Evolutionary conservation across 2,797 vertebrate species (phyloP), one percentile per base, ranked within the genome.

Genomic region (Parauchenoglanis ngamensis): DNA sequence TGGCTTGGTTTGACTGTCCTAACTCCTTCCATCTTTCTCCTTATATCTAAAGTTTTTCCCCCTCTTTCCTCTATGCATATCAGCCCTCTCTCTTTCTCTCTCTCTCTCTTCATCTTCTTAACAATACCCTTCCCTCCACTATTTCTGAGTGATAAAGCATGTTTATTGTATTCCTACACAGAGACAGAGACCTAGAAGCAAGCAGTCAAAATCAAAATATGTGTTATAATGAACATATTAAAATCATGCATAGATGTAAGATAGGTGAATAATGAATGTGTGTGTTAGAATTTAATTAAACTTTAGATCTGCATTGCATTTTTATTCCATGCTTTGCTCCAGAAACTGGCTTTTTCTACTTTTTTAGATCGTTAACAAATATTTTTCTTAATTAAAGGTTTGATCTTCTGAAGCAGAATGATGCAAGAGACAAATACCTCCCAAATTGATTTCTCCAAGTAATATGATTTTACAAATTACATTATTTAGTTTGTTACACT

Each of bases 71-170:
- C 28, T 63, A 13, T 23, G 46, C 67, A 25, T 87, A 72, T 86
- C 79, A 85, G 75, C 63, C 44, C 61, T 21, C 31, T 17, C 59
- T 8, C 57, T 23, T 5, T 23, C 31, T 23, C 35, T 73, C n/a
- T 85, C 19, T 17, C 73, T 86, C 63, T 67, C n/a, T 35, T 40
- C 17, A 59, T 68, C 11, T 15, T 63, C 23, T n/a, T 63, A 81
- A 80, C 31, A 35, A 67, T 78, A 86, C 57, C 65, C 76, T 80
- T 80, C 63, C 40, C n/a, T 61, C 10, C 19, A 13, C 25, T 80
- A 21, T 59, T 80, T 81, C 23, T 28, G 3, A 72, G 3, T 25
- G 61, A 80, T 86, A 86, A 80, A 67, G 59, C 28, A 25, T 40
- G 46, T 31, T 21, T 76, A 25, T 1, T 46, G 56, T 8, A n/a